Evolutionary conservation across 2,113 vertebrate species (phyloP), one percentile per base, ranked within the genome.

Genomic region (Microtus oregoni): DNA sequence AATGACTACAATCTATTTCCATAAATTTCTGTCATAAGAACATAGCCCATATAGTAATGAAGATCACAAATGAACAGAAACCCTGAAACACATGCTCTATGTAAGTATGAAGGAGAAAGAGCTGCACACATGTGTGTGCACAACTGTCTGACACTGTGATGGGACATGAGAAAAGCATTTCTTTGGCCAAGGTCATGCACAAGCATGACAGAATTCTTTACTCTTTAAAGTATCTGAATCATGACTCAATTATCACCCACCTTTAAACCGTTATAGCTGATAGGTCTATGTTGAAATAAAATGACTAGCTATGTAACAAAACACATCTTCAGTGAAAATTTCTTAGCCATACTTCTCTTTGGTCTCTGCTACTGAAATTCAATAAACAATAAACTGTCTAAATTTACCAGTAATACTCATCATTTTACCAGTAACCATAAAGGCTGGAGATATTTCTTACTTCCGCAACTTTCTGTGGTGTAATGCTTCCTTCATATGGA

Each of bases 391-490:
- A 93, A 22, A 73, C 13, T 22, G 83, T 81, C 61, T 12, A 35
- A 35, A 61, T 24, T 90, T 70, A 68, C 94, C 76, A 1, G 90
- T 86, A 79, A 94, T 1, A 4, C 14, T 55, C 13, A 90, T 72
- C 20, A 52, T 95, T 91, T 81, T 94, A 91, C 88, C 6, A 94
- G 65, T 78, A 87, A 92, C 88, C 92, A 89, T 65, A n/a, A 97
- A 97, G n/a, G 22, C 15, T 81, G 32, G 13, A 97, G 79, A 38
- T 63, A 55, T 76, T 85, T 90, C 98, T 99, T 98, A 99, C 99
- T 98, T 99, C 98, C 78, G 99, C 98, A 92, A 99, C 99, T 99
- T 99, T 99, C 78, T 98, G 98, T 24, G 99, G 99, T 55, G 97
- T 68, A 88, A 99, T 91, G 20, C 96, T 97, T 98, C 99, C 99